These are phyloP conservation scores for Tenebrio molitor DNA, from an alignment of 1,140 invertebrate species.

Conservation along the genomic window DNA sequence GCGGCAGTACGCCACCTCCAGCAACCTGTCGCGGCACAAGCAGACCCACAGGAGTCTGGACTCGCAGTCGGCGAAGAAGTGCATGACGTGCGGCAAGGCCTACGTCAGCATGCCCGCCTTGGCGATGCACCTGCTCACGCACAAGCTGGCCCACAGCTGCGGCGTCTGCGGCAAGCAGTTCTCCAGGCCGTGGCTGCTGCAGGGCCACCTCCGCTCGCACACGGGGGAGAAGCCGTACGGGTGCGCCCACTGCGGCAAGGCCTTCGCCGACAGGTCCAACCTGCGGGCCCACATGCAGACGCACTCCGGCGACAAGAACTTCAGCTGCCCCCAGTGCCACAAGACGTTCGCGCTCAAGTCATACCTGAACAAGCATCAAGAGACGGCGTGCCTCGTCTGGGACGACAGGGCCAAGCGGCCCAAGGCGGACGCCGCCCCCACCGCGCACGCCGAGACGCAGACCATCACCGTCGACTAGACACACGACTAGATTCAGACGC, in stretches of 20 bases:
- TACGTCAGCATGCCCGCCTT: slow-evolving; percentile 98
- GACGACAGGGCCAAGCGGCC: slow-evolving; percentile 53
- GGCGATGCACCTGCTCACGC: slow-evolving; percentile 97
- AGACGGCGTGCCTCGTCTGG: slow-evolving; percentile 85
- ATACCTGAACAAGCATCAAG: slow-evolving; percentile 97
- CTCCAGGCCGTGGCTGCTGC: slow-evolving; percentile 97
- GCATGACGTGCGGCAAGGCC: slow-evolving; percentile 93
- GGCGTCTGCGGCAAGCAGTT: slow-evolving; percentile 96
- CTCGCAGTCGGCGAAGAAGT: slow-evolving; percentile 93
- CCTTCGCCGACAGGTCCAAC: slow-evolving; percentile 98
- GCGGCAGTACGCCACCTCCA: slow-evolving; percentile 96
- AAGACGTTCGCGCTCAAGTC: slow-evolving; percentile 97
- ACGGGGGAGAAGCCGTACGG: slow-evolving; percentile 99
- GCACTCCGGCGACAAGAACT: slow-evolving; percentile 95
- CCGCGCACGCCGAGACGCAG: slow-evolving; percentile 48
- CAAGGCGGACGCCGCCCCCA: not conserved
- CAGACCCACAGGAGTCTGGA: slow-evolving; percentile 96
- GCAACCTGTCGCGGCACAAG: slow-evolving; percentile 96
- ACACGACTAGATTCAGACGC: not conserved
- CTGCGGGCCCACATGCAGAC: slow-evolving; percentile 99
- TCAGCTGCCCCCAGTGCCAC: slow-evolving; percentile 88
- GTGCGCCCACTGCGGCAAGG: slow-evolving; percentile 98
- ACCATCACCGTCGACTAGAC: slow-evolving; percentile 43
- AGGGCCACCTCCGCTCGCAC: slow-evolving; percentile 96
- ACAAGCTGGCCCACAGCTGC: slow-evolving; percentile 91